Evolutionary conservation across 2,113 vertebrate species (phyloP).

Genomic region (Microcebus tavaratra): DNA sequence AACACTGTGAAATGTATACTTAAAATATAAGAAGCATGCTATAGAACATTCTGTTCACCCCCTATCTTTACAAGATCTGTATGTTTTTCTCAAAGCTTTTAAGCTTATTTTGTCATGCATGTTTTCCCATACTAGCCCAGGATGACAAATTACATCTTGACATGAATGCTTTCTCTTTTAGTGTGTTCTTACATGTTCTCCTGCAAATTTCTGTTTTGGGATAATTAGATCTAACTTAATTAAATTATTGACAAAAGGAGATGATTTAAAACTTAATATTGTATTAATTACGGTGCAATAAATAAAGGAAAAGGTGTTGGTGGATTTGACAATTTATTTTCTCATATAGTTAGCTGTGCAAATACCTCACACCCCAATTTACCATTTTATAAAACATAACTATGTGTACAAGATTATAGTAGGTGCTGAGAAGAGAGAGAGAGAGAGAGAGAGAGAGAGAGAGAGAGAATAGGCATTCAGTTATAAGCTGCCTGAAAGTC

Average conservation of each 20-base stretch:
- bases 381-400: background rate
- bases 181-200: conserved; percentile 9
- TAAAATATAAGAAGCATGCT: background rate
- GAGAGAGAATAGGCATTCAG: background rate
- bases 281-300: background rate
- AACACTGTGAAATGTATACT: background rate
- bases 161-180: background rate
- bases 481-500: background rate
- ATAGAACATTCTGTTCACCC: background rate
- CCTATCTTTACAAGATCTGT: background rate
- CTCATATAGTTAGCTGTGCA: background rate
- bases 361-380: background rate
- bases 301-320: background rate
- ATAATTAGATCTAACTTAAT: conserved; percentile 28
- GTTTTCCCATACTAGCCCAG: background rate
- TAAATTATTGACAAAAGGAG: conserved; percentile 33
- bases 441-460: background rate
- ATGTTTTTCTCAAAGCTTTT: background rate
- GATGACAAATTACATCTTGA: background rate
- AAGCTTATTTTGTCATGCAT: background rate
- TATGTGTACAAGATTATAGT: background rate
- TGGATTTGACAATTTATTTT: background rate
- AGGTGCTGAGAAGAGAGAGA: background rate
- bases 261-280: background rate
- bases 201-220: background rate